Percentiles rank a stretch among this genome's conserved stretches.
Conservation (phyloP, 2,888 invertebrate species). For the Tribolium freemani region DNA sequence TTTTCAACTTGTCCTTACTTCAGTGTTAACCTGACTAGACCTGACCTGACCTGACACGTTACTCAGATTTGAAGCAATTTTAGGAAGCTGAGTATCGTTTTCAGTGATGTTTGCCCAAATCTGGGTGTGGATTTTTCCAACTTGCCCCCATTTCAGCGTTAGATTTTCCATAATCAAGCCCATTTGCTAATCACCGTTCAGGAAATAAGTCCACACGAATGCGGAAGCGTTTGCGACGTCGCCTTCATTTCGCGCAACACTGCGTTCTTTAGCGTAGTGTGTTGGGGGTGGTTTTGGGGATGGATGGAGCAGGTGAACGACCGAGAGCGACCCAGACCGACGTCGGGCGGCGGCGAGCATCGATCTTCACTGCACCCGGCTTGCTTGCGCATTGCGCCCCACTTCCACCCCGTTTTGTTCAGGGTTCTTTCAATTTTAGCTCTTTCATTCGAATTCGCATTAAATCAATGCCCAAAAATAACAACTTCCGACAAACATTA, state of each 20-base stretch:
- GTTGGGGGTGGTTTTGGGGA: slow-evolving; percentile 54
- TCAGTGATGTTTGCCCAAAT: no score
- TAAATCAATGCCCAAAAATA: slow-evolving; percentile 49
- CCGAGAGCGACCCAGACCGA: slow-evolving; percentile 67
- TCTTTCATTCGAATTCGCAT: slow-evolving; percentile 49
- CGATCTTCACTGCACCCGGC: slow-evolving; percentile 65
- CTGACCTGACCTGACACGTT: no score
- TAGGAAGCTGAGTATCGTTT: no score
- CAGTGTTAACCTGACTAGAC: no score
- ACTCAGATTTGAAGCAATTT: no score
- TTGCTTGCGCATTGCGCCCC: slow-evolving; percentile 57
- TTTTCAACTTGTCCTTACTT: no score
- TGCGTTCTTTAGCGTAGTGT: slow-evolving; percentile 50
- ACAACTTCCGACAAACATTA: neutral
- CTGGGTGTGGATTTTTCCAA: no score
- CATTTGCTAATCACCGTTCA: neutral
- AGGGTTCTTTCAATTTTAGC: slow-evolving; percentile 46
- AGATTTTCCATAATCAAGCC: no score
- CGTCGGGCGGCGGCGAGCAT: slow-evolving; percentile 63
- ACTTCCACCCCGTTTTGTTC: slow-evolving; percentile 41
- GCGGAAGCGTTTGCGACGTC: slow-evolving; percentile 47
- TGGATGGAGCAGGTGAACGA: slow-evolving; percentile 64
- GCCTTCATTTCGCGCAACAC: slow-evolving; percentile 45
- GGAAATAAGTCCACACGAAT: slow-evolving; percentile 17
- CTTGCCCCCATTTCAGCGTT: no score